Evolutionary conservation across 2,113 vertebrate species (phyloP).

Genomic region (Coryphaenoides rupestris): DNA sequence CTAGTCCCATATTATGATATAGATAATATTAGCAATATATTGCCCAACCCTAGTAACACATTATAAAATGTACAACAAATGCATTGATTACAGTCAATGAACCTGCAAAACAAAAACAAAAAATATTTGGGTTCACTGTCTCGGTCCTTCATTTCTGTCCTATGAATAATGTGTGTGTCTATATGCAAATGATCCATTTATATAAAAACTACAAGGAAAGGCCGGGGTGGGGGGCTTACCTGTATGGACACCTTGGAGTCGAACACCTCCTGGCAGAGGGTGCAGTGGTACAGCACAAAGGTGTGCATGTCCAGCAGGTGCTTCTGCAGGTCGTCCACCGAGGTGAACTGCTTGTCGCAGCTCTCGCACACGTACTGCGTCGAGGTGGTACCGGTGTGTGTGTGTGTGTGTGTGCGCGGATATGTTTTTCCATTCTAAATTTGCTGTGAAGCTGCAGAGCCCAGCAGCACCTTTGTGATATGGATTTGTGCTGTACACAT

Average conservation of each 20-base stretch:
- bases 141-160: too few relatives aligned
- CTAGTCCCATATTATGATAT: too few relatives aligned
- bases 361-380: slow-evolving; percentile 98
- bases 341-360: slow-evolving; percentile 98
- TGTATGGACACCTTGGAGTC: slow-evolving; percentile 95
- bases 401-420: neutral
- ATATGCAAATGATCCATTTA: too few relatives aligned
- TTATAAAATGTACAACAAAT: too few relatives aligned
- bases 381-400: slow-evolving; percentile 87
- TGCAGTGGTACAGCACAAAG: slow-evolving; percentile 96
- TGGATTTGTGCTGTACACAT: neutral
- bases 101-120: too few relatives aligned
- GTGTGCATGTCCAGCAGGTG: slow-evolving; percentile 98
- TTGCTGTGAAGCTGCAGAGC: slow-evolving; percentile 9
- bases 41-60: too few relatives aligned
- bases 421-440: neutral
- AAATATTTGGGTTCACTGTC: too few relatives aligned
- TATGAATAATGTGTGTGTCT: too few relatives aligned
- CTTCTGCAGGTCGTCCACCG: slow-evolving; percentile 96
- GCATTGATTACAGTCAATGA: too few relatives aligned
- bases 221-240: slow-evolving; percentile 25
- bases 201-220: too few relatives aligned
- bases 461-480: too few relatives aligned
- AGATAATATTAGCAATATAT: too few relatives aligned
- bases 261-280: slow-evolving; percentile 96